Evolutionary conservation across 1,140 invertebrate species (phyloP), one percentile per base, ranked within the genome.

Genomic region (Acyrthosiphon pisum): DNA sequence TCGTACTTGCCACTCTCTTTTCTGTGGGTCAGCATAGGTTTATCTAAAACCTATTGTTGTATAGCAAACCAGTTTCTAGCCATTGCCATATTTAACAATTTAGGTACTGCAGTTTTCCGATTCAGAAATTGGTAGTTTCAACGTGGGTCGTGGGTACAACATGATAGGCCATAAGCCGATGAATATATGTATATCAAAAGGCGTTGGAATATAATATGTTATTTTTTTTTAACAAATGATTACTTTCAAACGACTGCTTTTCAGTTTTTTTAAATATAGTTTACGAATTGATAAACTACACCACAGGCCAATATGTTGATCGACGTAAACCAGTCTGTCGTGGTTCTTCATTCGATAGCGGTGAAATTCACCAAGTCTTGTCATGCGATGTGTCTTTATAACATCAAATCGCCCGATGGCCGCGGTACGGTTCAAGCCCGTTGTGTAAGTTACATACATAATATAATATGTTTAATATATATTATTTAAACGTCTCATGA

Each of bases 1-100:
- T 53, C 6, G 48, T 56, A 89, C 22, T 22, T 89, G 50, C 35
- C 87, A 89, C 53, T 60, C 88, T 90, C 88, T 90, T 90, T 56
- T 56, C 26, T 20, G 9, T 41, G 37, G 35, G 26, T 60, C 23
- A 56, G 23, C 88, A 26, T 60, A 56, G 2, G 18, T 60, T 53
- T 90, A 60, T 44, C 30, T n/a, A 48, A 88, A 30, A 60, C 23
- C 53, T 90, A 60, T 90, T 90, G 53, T 90, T 60, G 26, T 37
- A 20, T 11, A 90, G 41, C 53, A 90, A 90, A 90, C 88, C 35
- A 90, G 50, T 60, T 90, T 90, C 6, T 60, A 44, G 53, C 35
- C 37, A 90, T 30, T 60, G 41, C 53, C 53, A 90, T 60, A 60
- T 60, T 44, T 60, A 35, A 90, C 30, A 18, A 90, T 41, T 60